Base-by-base conservation (phyloP, 2,113 vertebrate genomes). In the Rallus limicola region DNA sequence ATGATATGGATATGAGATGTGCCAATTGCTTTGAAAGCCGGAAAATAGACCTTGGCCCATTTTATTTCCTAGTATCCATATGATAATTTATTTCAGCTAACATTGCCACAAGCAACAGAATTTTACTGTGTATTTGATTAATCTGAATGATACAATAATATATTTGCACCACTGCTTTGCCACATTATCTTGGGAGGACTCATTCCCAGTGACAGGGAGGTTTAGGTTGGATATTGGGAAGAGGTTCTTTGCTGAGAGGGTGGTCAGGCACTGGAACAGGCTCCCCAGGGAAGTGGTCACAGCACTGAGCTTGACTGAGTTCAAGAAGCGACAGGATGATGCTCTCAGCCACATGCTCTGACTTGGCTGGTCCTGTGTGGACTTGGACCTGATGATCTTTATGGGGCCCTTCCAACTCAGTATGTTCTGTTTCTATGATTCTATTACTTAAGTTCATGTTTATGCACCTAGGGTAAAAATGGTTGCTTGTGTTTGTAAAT, bases 61-160 rank as follows among this genome's bases (percentile, higher is more conserved):
- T 93, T 80, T 85, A 60, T 82, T 95, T 91, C 53, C 24, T 48
- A 40, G 9, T 48, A 56, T 68, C 19, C 72, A 13, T 31, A 62
- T 44, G 58, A 69, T 42, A 59, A 94, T 70, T 82, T 87, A 74
- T 79, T 91, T n/a, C 59, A 85, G 25, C 8, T 58, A 68, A n/a
- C 50, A 29, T 53, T 79, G 82, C 46, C 58, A 69, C 13, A 58
- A 62, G 6, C 46, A 82, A 60, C 42, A 56, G 13, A 79, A 75
- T 76, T 89, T 82, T 64, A 40, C 55, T 58, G 24, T 65, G 19
- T 18, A 34, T 65, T 78, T 91, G 33, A 40, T 82, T 78, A 60
- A 76, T 48, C 21, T 69, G 68, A 85, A 55, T 42, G 63, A 65
- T 80, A 31, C 25, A 77, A 70, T 7, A 80, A 67, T 23, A 6